These are phyloP conservation scores for Heliocidaris tuberculata DNA, from an alignment of 35 echinoderm and acorn worm species.

Conservation along the genomic window DNA sequence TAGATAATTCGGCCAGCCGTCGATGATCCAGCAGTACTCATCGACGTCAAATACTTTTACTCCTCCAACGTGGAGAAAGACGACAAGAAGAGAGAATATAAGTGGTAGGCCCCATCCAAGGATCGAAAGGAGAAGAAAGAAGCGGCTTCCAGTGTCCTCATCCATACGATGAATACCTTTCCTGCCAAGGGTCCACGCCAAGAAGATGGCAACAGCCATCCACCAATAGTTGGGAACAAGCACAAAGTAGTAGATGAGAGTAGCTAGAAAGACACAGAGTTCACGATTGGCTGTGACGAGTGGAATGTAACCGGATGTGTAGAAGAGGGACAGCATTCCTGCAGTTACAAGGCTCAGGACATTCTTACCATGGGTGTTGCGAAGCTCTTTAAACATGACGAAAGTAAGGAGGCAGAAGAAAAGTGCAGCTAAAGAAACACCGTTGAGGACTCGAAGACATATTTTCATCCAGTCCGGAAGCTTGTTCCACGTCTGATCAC, in stretches of 20 bases:
- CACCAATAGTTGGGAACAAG: slow-evolving; percentile 35
- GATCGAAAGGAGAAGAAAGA: not conserved
- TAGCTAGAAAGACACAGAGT: slow-evolving; percentile 30
- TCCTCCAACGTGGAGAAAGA: not conserved
- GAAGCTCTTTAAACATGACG: slow-evolving; percentile 6
- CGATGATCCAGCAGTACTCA: slow-evolving; percentile 13
- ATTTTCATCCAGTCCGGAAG: not conserved
- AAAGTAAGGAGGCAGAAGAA: not conserved
- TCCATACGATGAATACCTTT: slow-evolving; percentile 33
- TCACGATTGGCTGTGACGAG: not conserved
- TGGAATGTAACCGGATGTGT: slow-evolving; percentile 24
- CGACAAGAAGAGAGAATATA: not conserved
- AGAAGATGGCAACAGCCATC: slow-evolving; percentile 9
- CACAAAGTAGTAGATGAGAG: slow-evolving; percentile 23
- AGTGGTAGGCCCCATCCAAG: slow-evolving; percentile 35
- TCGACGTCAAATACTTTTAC: not conserved
- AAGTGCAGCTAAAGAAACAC: not conserved
- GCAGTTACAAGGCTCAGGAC: not conserved
- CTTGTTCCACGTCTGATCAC: slow-evolving; percentile 20
- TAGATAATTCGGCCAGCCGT: not conserved
- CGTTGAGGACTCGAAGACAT: not conserved
- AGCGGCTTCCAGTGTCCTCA: not conserved
- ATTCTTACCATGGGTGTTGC: slow-evolving; percentile 25
- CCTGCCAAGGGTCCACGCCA: slow-evolving; percentile 29
- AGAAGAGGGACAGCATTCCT: not conserved